Conservation (phyloP, 2,797 vertebrate genomes). For the Takifugu rubripes region DNA sequence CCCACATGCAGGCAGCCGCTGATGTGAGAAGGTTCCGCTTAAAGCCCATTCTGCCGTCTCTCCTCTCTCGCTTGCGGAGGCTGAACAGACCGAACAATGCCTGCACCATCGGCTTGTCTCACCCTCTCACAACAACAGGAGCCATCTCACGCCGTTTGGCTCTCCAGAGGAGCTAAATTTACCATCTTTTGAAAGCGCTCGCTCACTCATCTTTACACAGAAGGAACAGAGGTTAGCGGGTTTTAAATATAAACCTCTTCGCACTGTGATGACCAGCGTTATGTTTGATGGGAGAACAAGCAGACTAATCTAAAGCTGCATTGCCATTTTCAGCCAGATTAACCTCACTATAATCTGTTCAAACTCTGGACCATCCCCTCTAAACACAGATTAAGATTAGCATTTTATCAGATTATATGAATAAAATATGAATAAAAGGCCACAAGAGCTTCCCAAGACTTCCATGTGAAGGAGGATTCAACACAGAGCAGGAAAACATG, state of each 20-base stretch:
- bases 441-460: conserved; percentile 40
- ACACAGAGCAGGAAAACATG: not conserved
- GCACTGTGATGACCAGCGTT: not conserved
- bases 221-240: not conserved
- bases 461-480: conserved; percentile 17
- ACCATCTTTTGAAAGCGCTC: not conserved
- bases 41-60: conserved; percentile 10
- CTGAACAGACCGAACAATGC: conserved; percentile 2
- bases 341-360: conserved; percentile 53
- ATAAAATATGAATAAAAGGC: conserved; percentile 35
- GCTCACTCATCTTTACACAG: not conserved
- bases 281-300: conserved; percentile 34
- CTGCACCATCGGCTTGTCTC: conserved; percentile 12
- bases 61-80: conserved; percentile 3
- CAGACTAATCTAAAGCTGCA: conserved; percentile 39
- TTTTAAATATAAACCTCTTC: not conserved
- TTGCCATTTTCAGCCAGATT: conserved; percentile 54
- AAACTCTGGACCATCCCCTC: conserved; percentile 49
- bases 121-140: not conserved
- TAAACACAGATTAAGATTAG: conserved; percentile 52
- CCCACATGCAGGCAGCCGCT: conserved; percentile 15
- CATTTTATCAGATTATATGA: conserved; percentile 37
- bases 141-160: not conserved
- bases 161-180: not conserved
- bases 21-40: conserved; percentile 37